Evolutionary conservation across 2,113 vertebrate species (phyloP).

Genomic region (Ptyas mucosa): DNA sequence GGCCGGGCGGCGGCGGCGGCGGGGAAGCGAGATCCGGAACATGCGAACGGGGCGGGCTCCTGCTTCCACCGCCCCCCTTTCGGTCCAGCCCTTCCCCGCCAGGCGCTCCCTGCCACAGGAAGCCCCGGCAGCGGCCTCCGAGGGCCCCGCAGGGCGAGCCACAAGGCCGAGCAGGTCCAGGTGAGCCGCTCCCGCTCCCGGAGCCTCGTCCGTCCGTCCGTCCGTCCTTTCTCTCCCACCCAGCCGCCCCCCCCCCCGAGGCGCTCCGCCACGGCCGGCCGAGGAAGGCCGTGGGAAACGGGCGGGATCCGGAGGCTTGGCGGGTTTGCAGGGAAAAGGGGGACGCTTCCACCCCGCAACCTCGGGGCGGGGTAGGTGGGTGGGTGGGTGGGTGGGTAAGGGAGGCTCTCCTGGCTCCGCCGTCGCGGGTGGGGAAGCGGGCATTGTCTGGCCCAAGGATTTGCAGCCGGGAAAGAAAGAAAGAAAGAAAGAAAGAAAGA

Average conservation of each 20-base stretch:
- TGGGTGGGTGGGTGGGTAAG: no score
- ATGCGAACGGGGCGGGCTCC: constrained; percentile 1
- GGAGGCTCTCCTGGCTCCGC: not conserved
- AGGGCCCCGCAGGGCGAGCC: not conserved
- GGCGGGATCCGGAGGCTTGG: not conserved
- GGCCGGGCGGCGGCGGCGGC: no score
- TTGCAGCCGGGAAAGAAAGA: not conserved
- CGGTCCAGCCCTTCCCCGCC: not conserved
- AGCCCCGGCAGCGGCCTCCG: not conserved
- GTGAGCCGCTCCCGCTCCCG: not conserved
- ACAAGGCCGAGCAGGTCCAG: not conserved
- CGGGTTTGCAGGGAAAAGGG: not conserved
- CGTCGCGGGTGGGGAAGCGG: not conserved
- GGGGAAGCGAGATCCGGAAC: not conserved
- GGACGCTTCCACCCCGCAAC: not conserved
- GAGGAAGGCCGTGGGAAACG: not conserved
- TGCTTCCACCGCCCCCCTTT: not conserved
- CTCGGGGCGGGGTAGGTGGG: rapidly evolving
- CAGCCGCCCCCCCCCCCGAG: not conserved
- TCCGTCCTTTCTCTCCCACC: rapidly evolving
- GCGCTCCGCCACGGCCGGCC: not conserved
- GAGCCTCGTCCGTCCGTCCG: not conserved
- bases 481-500: not conserved
- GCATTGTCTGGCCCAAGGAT: not conserved
- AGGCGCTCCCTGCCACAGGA: not conserved